These are phyloP conservation scores for Hormaphis cornu DNA, from an alignment of 1,140 invertebrate species.

Conservation along the genomic window DNA sequence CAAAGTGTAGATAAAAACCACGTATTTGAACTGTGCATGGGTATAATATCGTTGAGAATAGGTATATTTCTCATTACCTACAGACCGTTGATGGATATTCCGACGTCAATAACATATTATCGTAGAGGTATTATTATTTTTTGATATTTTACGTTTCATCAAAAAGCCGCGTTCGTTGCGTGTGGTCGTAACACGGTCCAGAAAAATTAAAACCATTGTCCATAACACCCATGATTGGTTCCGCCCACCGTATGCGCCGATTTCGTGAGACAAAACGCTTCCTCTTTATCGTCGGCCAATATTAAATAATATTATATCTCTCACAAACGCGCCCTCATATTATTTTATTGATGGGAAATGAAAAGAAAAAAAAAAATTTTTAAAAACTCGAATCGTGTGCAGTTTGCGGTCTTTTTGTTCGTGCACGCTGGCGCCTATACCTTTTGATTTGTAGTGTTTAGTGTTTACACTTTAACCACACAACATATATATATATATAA, in stretches of 20 bases:
- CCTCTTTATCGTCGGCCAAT: slow-evolving; percentile 3
- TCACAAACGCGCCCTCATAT: neutral
- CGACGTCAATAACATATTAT: too few species aligned
- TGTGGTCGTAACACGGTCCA: neutral
- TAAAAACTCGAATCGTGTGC: neutral
- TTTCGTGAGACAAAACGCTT: slow-evolving; percentile 18
- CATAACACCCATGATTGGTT: neutral
- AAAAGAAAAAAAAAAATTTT: neutral
- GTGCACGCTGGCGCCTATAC: slow-evolving; percentile 11
- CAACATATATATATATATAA: neutral
- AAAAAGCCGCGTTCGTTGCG: neutral
- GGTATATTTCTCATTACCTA: too few species aligned
- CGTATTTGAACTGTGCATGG: too few species aligned
- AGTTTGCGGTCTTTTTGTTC: slow-evolving; percentile 7
- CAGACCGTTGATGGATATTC: too few species aligned
- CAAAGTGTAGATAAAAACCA: too few species aligned
- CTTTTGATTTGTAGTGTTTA: slow-evolving; percentile 26
- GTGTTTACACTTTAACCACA: slow-evolving; percentile 5
- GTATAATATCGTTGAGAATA: too few species aligned
- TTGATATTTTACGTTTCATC: neutral
- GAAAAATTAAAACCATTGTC: neutral
- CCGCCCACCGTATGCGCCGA: slow-evolving; percentile 3
- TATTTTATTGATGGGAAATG: neutral
- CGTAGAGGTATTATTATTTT: neutral
- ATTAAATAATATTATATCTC: neutral